Percentiles rank a stretch among this genome's conserved stretches.
Conservation (phyloP, 2,888 invertebrate genomes). For the Thymelicus acteon region DNA sequence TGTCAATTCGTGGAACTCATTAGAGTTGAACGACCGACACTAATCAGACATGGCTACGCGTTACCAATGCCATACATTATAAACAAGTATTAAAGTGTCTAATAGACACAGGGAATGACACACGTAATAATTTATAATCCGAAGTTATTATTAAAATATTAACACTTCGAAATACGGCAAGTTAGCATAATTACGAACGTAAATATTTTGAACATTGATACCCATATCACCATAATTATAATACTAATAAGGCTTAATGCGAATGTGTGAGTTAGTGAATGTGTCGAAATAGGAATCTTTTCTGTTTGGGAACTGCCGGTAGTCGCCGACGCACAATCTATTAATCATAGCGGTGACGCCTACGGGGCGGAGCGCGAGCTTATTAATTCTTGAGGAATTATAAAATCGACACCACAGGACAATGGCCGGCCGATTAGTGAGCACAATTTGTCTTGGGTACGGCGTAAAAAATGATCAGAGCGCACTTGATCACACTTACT, state of each 20-base stretch:
- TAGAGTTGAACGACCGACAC: constrained; percentile 53
- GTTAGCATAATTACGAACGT: constrained; percentile 62
- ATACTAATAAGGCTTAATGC: constrained; percentile 8
- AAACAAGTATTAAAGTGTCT: constrained; percentile 55
- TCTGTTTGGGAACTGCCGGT: constrained; percentile 57
- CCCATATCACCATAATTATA: constrained; percentile 44
- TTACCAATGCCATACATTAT: constrained; percentile 50
- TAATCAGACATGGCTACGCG: constrained; percentile 50
- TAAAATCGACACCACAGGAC: constrained; percentile 69
- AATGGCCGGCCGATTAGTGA: constrained; percentile 53
- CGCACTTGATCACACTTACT: constrained; percentile 45
- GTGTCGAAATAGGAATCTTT: constrained; percentile 38
- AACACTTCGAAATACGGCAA: constrained; percentile 60
- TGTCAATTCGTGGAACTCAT: constrained; percentile 36
- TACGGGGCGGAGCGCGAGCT: constrained; percentile 75
- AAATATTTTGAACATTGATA: constrained; percentile 66
- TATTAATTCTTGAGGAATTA: constrained; percentile 79
- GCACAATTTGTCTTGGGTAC: constrained; percentile 52
- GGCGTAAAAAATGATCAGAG: constrained; percentile 46
- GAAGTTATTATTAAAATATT: constrained; percentile 68
- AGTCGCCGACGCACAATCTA: constrained; percentile 64
- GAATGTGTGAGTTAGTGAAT: constrained; percentile 41
- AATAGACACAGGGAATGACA: constrained; percentile 46
- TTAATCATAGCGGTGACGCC: constrained; percentile 81
- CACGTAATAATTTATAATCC: constrained; percentile 62